phyloP scores from a whole-genome alignment of 2,888 invertebrate species.

The Oscheius onirici region DNA sequence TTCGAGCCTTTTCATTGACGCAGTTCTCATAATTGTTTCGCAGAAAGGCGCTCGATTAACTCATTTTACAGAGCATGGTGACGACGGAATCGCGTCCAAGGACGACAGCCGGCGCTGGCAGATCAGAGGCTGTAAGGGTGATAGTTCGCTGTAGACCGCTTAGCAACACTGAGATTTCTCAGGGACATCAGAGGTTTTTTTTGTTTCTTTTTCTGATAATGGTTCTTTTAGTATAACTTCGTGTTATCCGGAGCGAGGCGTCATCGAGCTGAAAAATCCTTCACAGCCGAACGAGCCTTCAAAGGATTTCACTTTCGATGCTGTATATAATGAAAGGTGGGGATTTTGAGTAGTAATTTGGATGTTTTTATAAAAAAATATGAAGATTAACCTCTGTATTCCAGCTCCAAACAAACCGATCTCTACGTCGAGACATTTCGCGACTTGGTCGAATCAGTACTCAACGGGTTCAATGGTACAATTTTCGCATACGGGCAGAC shows the following conservation, averaged over 20 bases:
- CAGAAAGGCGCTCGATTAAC: no score
- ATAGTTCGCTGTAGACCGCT: slow-evolving; percentile 96
- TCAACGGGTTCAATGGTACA: slow-evolving; percentile 97
- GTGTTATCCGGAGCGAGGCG: slow-evolving; percentile 86
- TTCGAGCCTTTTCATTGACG: no score
- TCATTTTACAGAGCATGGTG: background rate
- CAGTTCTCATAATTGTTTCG: no score
- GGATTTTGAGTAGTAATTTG: no score
- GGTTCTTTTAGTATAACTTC: slow-evolving; percentile 78
- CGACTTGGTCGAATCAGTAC: slow-evolving; percentile 90
- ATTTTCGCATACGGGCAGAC: slow-evolving; percentile 99
- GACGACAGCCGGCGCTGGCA: slow-evolving; percentile 8
- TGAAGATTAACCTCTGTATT: slow-evolving; percentile 49
- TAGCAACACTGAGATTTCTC: slow-evolving; percentile 84
- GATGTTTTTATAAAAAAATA: no score
- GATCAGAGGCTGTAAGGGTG: slow-evolving; percentile 46
- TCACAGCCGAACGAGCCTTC: slow-evolving; percentile 78
- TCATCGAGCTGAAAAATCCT: slow-evolving; percentile 88
- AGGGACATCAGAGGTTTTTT: slow-evolving; percentile 78
- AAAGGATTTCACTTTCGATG: slow-evolving; percentile 96
- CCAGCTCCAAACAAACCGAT: slow-evolving; percentile 85
- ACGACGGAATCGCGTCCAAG: slow-evolving; percentile 2
- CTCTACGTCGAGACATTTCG: slow-evolving; percentile 95
- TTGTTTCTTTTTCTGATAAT: background rate
- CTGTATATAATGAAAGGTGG: slow-evolving; percentile 88